Conservation (phyloP, 1,140 invertebrate genomes). For the Drosophila punjabiensis region DNA sequence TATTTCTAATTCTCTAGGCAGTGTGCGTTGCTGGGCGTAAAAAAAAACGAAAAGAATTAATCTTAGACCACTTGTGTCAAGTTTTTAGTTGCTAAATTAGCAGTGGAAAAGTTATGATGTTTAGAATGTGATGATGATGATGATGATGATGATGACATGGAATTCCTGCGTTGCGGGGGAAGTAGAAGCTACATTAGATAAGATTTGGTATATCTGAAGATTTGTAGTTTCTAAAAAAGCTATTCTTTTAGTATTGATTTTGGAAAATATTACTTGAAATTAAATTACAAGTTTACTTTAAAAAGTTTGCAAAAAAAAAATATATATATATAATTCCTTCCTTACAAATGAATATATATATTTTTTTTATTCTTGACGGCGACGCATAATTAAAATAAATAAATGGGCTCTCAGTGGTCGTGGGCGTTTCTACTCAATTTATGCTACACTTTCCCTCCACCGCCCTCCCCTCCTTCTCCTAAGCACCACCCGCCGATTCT, state of each 20-base stretch:
- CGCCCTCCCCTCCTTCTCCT: background rate
- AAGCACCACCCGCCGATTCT: constrained; percentile 1
- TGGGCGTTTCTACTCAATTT: constrained; percentile 49
- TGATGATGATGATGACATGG: constrained; percentile 13
- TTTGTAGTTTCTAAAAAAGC: background rate
- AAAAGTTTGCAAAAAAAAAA: too few species aligned
- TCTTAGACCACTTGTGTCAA: constrained; percentile 46
- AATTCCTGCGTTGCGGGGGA: constrained; percentile 10
- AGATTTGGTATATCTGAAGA: background rate
- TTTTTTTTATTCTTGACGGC: background rate
- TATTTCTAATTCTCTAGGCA: constrained; percentile 15
- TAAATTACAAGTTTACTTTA: too few species aligned
- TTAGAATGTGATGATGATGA: constrained; percentile 17
- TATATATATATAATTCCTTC: too few species aligned
- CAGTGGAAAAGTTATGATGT: constrained; percentile 46
- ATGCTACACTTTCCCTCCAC: constrained; percentile 19
- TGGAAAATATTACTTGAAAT: too few species aligned
- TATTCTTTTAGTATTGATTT: background rate
- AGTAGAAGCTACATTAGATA: background rate
- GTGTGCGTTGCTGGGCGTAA: constrained; percentile 31
- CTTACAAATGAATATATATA: constrained; percentile 3
- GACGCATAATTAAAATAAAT: constrained; percentile 44
- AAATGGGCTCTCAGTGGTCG: constrained; percentile 38
- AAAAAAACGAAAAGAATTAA: constrained; percentile 26
- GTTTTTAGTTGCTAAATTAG: constrained; percentile 46